These are phyloP conservation scores for Andrena hattorfiana DNA, from an alignment of 2,888 invertebrate species.

Conservation along the genomic window DNA sequence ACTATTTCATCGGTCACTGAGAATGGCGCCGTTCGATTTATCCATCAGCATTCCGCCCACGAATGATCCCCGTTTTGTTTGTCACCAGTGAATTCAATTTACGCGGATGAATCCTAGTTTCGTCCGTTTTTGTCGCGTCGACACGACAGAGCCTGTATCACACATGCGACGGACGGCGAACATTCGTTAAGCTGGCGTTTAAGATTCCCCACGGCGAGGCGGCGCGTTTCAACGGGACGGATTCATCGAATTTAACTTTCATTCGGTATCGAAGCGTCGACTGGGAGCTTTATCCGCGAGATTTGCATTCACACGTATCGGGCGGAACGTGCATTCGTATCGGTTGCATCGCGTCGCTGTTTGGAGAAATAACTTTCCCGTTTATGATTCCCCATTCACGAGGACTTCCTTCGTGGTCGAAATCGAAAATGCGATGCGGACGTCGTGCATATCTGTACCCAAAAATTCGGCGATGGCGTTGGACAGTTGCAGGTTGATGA, in stretches of 20 bases:
- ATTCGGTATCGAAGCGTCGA: constrained; percentile 1
- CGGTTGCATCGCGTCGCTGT: constrained; percentile 10
- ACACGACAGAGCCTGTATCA: constrained; percentile 1
- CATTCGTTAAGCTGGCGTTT: constrained; percentile 1
- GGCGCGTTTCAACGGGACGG: background rate
- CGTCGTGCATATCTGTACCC: background rate
- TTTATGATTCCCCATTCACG: constrained; percentile 1
- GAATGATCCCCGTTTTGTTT: constrained; percentile 36
- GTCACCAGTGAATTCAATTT: constrained; percentile 22
- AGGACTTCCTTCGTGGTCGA: constrained; percentile 18
- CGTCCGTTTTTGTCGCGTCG: constrained; percentile 31
- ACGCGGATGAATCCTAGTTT: constrained; percentile 24
- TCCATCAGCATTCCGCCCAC: constrained; percentile 13
- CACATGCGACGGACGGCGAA: background rate
- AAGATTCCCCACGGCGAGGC: constrained; percentile 9
- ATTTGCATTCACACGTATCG: constrained; percentile 6
- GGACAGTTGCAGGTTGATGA: background rate
- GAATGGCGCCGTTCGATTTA: constrained; percentile 32
- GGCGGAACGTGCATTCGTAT: background rate
- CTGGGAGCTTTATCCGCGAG: background rate
- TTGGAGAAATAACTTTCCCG: constrained; percentile 20
- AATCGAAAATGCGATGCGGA: constrained; percentile 4
- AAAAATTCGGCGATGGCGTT: background rate
- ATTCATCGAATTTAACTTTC: constrained; percentile 32
- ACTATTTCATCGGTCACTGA: constrained; percentile 47